Evolutionary conservation across 2,797 vertebrate species (phyloP), one percentile per base, ranked within the genome.

Genomic region (Nasua narica): DNA sequence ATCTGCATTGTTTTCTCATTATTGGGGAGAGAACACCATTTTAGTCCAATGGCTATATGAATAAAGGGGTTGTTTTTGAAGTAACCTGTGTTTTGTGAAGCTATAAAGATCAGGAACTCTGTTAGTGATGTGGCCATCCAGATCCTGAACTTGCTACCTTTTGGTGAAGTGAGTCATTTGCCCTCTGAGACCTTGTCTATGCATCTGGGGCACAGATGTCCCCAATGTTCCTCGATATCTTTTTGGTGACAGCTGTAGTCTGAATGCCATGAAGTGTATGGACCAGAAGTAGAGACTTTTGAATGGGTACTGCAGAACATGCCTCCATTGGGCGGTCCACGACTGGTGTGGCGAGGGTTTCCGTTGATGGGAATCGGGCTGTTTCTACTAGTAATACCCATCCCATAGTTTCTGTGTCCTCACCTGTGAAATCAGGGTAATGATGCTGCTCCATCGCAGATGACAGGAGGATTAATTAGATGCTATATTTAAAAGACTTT

Each of bases 401-500:
- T 67, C 58, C 21, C 14, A 1, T 7, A 35, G 67, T 46, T 90
- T 40, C 92, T 92, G 85, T 65, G 90, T 94, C 94, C 94, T 97
- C 95, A 97, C 97, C 97, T 98, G 97, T 94, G 93, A 94, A 96
- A 95, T 95, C 81, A 12, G 97, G 96, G 92, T 97, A 97, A 96
- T 89, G 94, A 87, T 92, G 95, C 85, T 77, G 58, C 46, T 93
- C 97, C 90, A 78, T 95, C 96, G 52, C 76, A 67, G 90, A 97
- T 94, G 97, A 96, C 97, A 97, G 92, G 92, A 97, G 94, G 97
- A 97, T 98, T 98, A 97, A 98, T 98, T 98, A 98, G 97, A 94
- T 97, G 94, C 96, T 98, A 97, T 97, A 98, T 98, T 98, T 98
- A 97, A 97, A 98, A 98, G 97, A 98, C 97, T 98, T 96, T 78